Evolutionary conservation across 2,888 invertebrate species (phyloP), one percentile per base, ranked within the genome.

Genomic region (Platypus cylindrus): DNA sequence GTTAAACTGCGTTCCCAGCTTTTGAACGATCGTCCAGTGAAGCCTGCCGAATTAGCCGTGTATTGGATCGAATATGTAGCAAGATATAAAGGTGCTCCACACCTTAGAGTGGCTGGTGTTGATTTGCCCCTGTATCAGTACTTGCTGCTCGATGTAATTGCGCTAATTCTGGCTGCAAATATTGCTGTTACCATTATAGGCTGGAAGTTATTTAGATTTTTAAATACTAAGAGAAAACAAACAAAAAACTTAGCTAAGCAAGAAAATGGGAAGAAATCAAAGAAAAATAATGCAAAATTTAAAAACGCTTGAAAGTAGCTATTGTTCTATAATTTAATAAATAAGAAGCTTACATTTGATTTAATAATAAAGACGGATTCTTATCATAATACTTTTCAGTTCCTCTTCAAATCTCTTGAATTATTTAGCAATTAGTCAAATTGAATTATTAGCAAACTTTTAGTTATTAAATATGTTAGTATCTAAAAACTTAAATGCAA

Each of bases 1-100:
- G 51, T 47, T 1, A 44, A 47, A 37, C 25, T 8, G 14, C 44
- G 48, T 37, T 54, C 54, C 3, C 34, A 26, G 30, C 25, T 55
- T 9, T 37, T 55, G 30, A 48, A 45, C 22, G 56, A 55, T 28
- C 44, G 49, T 23, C 51, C 51, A 5, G 30, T 49, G 14, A 47
- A 48, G 22, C 55, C 55, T 1, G 38, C 51, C 25, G 50, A 53
- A 18, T 37, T 40, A 4, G 53, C 53, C n/a, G 43, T 47, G 20
- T 56, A 48, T 36, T 56, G 56, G 56, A 45, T 51, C 1, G 49
- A 54, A 36, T 54, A 54, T 35, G 53, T 55, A 3, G 41, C 52
- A 4, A 44, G 49, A 11, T 48, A 53, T 38, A 47, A 48, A 31
- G 55, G 55, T 11, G 53, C 56, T 1, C 38, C 39, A 8, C 55